phyloP scores from a whole-genome alignment of 2,113 vertebrate genomes.

The Xerus inauris region DNA sequence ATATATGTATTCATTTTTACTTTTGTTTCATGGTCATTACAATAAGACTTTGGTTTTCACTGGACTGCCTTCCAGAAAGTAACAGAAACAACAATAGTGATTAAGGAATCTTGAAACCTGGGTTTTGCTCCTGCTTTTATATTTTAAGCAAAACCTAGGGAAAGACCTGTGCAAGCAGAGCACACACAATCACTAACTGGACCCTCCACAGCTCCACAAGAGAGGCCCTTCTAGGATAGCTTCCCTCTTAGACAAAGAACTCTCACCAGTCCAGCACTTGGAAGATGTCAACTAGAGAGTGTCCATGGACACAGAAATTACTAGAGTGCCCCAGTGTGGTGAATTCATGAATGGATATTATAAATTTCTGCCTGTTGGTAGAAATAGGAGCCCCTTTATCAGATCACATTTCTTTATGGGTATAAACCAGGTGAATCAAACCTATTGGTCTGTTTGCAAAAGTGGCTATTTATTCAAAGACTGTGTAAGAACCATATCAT shows the following conservation, averaged over 20 bases:
- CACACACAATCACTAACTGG: not conserved
- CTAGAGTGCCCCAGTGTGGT: conserved; percentile 82
- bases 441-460: not conserved
- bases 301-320: conserved; percentile 55
- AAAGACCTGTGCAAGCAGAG: not conserved
- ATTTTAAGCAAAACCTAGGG: not conserved
- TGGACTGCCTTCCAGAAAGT: not conserved
- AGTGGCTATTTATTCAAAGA: not conserved
- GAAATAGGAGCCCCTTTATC: not conserved
- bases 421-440: not conserved
- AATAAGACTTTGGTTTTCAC: not conserved
- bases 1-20: not conserved
- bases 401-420: not conserved
- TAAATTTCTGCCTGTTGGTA: not conserved
- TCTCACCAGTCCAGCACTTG: not conserved
- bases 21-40: not conserved
- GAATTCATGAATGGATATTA: conserved; percentile 35
- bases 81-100: not conserved
- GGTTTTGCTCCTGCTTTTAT: not conserved
- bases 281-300: not conserved
- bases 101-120: not conserved
- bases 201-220: not conserved
- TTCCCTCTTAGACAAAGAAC: not conserved
- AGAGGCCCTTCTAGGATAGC: conserved; percentile 21
- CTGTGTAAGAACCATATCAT: not conserved